These are phyloP conservation scores for Micrastur ruficollis DNA, from an alignment of 2,797 vertebrate species.

Conservation along the genomic window DNA sequence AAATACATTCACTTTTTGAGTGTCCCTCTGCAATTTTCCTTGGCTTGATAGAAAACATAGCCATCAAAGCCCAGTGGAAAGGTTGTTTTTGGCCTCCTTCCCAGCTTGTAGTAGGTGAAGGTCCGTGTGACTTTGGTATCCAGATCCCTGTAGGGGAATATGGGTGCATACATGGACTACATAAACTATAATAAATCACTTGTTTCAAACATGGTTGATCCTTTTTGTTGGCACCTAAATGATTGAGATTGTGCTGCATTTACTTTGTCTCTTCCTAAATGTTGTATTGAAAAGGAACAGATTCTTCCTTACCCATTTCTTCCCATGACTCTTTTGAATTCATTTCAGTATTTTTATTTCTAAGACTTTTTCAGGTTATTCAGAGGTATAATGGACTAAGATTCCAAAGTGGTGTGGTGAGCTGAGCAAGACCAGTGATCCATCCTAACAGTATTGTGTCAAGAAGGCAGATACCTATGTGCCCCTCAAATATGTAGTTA, in stretches of 20 bases:
- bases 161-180: background rate
- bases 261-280: conserved; percentile 40
- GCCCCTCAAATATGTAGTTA: too few relatives aligned
- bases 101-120: conserved; percentile 19
- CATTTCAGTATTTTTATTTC: background rate
- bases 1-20: background rate
- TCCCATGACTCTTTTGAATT: background rate
- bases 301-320: conserved; percentile 12
- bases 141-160: background rate
- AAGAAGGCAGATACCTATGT: background rate
- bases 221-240: conserved; percentile 23
- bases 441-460: background rate
- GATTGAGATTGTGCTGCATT: background rate
- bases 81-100: conserved; percentile 47
- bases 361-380: background rate
- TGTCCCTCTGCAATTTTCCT: conserved; percentile 11
- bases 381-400: background rate
- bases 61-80: conserved; percentile 19
- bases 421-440: background rate
- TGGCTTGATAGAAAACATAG: conserved; percentile 23
- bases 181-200: conserved; percentile 34
- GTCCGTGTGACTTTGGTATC: conserved; percentile 13
- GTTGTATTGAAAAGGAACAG: conserved; percentile 25
- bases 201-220: conserved; percentile 27
- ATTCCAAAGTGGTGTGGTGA: background rate